phyloP scores from a whole-genome alignment of 2,797 vertebrate genomes.

The Ataeniobius toweri region DNA sequence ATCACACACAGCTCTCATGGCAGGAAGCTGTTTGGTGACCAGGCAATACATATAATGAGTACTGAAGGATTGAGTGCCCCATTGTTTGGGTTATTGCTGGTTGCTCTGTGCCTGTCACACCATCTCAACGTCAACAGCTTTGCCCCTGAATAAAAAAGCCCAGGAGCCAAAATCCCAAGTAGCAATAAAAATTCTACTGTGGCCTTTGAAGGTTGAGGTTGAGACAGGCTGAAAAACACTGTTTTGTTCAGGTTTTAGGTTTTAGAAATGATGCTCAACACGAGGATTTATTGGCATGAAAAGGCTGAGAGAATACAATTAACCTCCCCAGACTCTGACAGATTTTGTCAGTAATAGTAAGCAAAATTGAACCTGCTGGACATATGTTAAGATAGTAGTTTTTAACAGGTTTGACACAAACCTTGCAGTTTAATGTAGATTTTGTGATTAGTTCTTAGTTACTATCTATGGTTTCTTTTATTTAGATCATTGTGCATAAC shows the following conservation, averaged over 20 bases:
- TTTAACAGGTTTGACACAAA: not conserved
- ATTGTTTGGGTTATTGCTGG: not conserved
- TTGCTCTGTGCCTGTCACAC: not conserved
- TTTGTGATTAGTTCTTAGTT: not conserved
- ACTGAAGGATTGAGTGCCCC: not conserved
- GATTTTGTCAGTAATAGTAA: not conserved
- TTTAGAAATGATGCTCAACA: slow-evolving; percentile 4
- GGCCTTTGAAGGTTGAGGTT: not conserved
- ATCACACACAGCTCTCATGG: slow-evolving; percentile 1
- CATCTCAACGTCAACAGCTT: slow-evolving; percentile 23
- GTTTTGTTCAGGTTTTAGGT: not conserved
- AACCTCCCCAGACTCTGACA: slow-evolving; percentile 4
- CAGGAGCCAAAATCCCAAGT: slow-evolving; percentile 28
- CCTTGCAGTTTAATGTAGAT: too few species aligned
- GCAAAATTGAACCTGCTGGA: not conserved
- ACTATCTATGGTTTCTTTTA: not conserved
- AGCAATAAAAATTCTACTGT: not conserved
- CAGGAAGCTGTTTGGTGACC: slow-evolving; percentile 27
- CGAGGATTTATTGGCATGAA: slow-evolving; percentile 19
- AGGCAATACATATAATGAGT: not conserved
- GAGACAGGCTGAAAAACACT: not conserved
- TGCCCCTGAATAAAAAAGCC: slow-evolving; percentile 21
- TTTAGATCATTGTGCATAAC: not conserved
- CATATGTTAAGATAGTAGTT: not conserved
- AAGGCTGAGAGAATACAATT: slow-evolving; percentile 26